Conservation (phyloP, 2,113 vertebrate genomes). For the Neofelis nebulosa region DNA sequence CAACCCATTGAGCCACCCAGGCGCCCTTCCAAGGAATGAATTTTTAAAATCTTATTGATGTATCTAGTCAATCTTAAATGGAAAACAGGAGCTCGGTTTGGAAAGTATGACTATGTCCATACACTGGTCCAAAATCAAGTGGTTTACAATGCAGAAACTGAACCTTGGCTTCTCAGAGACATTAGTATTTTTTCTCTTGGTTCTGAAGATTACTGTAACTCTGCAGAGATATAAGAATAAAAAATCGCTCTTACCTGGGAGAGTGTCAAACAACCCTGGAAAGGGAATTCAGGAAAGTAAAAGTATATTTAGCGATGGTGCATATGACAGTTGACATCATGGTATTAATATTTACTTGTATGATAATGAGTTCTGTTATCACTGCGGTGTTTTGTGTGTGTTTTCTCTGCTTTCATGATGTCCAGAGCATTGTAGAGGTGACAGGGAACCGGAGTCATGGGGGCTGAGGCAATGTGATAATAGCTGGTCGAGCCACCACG, state of each 20-base stretch:
- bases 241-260: neutral
- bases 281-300: neutral
- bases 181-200: neutral
- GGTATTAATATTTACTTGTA: neutral
- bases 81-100: neutral
- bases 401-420: neutral
- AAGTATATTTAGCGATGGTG: neutral
- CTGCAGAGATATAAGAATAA: neutral
- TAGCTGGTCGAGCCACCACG: conserved; percentile 84
- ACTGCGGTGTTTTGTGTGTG: neutral
- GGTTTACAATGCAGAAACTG: neutral
- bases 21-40: neutral
- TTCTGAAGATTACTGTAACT: neutral
- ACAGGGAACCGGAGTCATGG: neutral
- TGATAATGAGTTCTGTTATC: neutral
- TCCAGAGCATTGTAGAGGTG: neutral
- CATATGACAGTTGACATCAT: neutral
- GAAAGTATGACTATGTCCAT: neutral
- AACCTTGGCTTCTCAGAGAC: neutral
- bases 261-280: neutral
- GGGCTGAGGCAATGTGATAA: neutral
- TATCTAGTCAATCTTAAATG: neutral
- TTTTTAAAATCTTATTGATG: neutral
- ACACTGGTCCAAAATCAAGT: neutral
- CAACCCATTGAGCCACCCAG: too few species aligned